Base-by-base conservation (phyloP, 1,140 invertebrate genomes). In the Trichonephila clavipes region DNA sequence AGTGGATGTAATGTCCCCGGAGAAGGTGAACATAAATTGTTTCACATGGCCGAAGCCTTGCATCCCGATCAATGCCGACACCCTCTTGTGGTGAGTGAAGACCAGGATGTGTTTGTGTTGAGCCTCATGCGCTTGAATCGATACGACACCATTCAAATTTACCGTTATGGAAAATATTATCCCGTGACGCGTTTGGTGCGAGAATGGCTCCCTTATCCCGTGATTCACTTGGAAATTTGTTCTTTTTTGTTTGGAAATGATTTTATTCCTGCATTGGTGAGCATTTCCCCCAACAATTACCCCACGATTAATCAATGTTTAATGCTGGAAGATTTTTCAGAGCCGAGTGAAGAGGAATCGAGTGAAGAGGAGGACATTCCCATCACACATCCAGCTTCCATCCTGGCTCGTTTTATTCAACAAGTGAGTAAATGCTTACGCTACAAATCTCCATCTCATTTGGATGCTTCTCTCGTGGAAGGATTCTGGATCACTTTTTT, bases 21-120 rank as follows among this genome's bases (percentile, higher is more conserved):
- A 59, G 89, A 90, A 82, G 89, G 89, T 0, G 89, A 90, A 62
- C 89, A 90, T 19, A 90, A 90, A 40, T 0, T 77, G 4, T 90
- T 90, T 90, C 89, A 90, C 0, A 19, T 90, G 0, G 89, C 89
- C 5, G 69, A 82, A 61, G 21, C 12, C 18, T 59, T 77, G 14
- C 44, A 66, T 14, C 16, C 64, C 1, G 58, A 58, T n/a, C 40
- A 7, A 14, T 89, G 88, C 14, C 62, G 64, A 18, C 34, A 89
- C 5, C 88, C 88, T 51, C 10, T 89, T 2, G 44, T 89, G 6
- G 88, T 89, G 0, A 69, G 62, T 16, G 64, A 34, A 12, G 88
- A 89, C 34, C 69, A 90, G 28, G 89, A 90, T 40, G 89, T 90
- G 14, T 90, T 90, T 34, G 19, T 90, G 18, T 21, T 90, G 4